Base-by-base conservation (phyloP, 2,113 vertebrate genomes). In the Cervus canadensis region DNA sequence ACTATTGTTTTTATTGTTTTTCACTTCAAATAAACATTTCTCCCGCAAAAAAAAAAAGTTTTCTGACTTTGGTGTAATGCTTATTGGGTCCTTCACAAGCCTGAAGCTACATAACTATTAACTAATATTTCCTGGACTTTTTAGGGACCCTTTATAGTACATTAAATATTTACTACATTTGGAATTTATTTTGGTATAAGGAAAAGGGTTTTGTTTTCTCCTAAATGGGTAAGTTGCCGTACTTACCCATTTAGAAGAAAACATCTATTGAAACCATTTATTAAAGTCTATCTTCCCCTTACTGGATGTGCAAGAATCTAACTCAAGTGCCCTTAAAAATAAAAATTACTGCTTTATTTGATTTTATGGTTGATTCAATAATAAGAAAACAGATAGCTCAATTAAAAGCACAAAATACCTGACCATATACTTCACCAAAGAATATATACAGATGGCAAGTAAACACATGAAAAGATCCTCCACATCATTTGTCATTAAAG, bases 121-220 rank as follows among this genome's bases (percentile, higher is more conserved):
- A 50, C n/a, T 76, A 83, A 57, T 86, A 88, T 91, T 85, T 91
- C 86, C 45, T 93, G n/a, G 71, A 71, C 57, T 62, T 56, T 88
- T 79, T 79, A 94, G n/a, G 43, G 40, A 89, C 30, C 13, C 50
- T 36, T 71, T 28, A 33, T 76, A 89, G 19, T 97, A 45, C 40
- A 54, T 89, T 87, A 96, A 95, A 85, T 89, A 95, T 92, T 87
- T 95, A 26, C 12, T 74, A 30, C 92, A 62, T 57, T 89, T 95
- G 26, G 60, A 94, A 93, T 96, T 96, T 88, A 92, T 93, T 97
- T 94, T 94, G 85, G 9, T 93, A 28, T 48, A 79, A 78, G 28
- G 79, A 94, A 33, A 84, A 59, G 36, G 17, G 50, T 67, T 92
- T 92, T 90, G 21, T 60, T 81, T 90, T 94, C 85, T 96, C 23